Conservation (phyloP, 2,888 invertebrate species). For the Polydesmus complanatus region DNA sequence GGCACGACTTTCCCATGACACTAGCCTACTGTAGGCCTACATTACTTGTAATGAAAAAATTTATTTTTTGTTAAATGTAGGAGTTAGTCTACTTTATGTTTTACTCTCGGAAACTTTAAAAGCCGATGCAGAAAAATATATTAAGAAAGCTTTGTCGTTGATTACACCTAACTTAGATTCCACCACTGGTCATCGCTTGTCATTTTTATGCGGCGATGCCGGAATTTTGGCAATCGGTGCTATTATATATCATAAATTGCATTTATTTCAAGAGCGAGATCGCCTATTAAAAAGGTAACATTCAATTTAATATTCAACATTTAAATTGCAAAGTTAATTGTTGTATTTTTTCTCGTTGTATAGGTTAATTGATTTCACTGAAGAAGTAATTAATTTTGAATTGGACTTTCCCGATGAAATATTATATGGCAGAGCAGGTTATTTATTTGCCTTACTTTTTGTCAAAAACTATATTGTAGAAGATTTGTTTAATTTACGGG, state of each 20-base stretch:
- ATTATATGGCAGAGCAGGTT: slow-evolving; percentile 71
- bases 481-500: slow-evolving; percentile 35
- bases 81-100: slow-evolving; percentile 19
- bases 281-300: slow-evolving; percentile 19
- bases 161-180: slow-evolving; percentile 28
- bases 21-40: too few relatives aligned
- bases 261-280: slow-evolving; percentile 40
- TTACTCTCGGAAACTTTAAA: slow-evolving; percentile 32
- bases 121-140: slow-evolving; percentile 27
- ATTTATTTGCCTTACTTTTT: slow-evolving; percentile 61
- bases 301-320: background rate
- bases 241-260: slow-evolving; percentile 43
- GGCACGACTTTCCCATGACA: too few relatives aligned
- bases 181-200: slow-evolving; percentile 40
- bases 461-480: slow-evolving; percentile 50
- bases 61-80: too few relatives aligned
- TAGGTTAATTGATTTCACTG: slow-evolving; percentile 44
- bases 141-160: slow-evolving; percentile 32
- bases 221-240: slow-evolving; percentile 51
- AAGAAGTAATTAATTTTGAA: slow-evolving; percentile 40
- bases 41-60: too few relatives aligned
- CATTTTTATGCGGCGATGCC: slow-evolving; percentile 53
- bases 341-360: background rate
- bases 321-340: background rate
- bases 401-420: slow-evolving; percentile 58